Percentiles rank a stretch among this genome's conserved stretches.
Evolutionary conservation across 2,797 vertebrate species (phyloP).

Genomic region (Tragopan temminckii): DNA sequence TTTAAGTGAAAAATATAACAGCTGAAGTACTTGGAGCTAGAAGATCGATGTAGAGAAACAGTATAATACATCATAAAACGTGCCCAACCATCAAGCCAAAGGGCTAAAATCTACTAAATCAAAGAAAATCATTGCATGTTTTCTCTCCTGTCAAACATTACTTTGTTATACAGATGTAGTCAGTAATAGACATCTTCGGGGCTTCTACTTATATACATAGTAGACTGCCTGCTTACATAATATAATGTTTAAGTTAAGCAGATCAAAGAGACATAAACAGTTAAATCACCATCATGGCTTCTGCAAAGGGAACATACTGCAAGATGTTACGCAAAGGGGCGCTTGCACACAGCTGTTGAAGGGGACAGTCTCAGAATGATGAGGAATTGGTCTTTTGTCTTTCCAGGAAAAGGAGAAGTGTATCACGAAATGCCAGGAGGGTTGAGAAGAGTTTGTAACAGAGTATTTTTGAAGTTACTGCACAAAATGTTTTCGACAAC

Average conservation of each 20-base stretch:
- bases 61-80: not conserved
- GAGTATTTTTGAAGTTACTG: not conserved
- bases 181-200: not conserved
- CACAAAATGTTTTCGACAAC: not conserved
- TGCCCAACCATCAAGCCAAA: not conserved
- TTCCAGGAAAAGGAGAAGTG: not conserved
- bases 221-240: not conserved
- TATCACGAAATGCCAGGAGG: not conserved
- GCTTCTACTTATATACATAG: not conserved
- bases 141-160: not conserved
- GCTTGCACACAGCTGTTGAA: not conserved
- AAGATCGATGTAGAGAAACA: not conserved
- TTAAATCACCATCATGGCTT: not conserved
- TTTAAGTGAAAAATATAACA: not conserved
- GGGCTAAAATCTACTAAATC: not conserved
- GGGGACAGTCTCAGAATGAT: not conserved
- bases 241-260: not conserved
- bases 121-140: not conserved
- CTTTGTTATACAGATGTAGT: fast-evolving
- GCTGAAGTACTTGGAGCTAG: not conserved
- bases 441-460: not conserved
- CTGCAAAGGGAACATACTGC: not conserved
- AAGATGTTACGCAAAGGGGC: not conserved
- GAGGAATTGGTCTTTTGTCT: not conserved
- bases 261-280: not conserved